Conservation (phyloP, 1,140 invertebrate species). For the Hermatobates lingyangjiaoensis region DNA sequence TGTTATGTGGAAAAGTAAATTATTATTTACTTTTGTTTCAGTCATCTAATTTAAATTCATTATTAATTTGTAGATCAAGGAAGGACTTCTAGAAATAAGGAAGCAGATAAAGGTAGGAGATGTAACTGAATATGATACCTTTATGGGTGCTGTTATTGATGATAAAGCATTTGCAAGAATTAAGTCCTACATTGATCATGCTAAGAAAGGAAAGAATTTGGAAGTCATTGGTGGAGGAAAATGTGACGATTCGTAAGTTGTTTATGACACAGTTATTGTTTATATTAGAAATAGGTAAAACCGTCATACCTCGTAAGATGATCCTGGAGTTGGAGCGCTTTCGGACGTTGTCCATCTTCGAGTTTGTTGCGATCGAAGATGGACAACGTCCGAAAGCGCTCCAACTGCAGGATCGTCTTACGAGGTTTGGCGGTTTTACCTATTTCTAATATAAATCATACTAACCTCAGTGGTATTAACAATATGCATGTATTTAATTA, state of each 20-base stretch:
- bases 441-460: too few species aligned
- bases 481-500: too few species aligned
- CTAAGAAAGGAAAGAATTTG: constrained; percentile 54
- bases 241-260: constrained; percentile 57
- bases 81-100: constrained; percentile 42
- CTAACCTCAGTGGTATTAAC: too few species aligned
- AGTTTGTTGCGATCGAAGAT: too few species aligned
- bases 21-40: not conserved
- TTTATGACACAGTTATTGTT: not conserved
- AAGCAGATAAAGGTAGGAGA: constrained; percentile 68
- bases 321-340: too few species aligned
- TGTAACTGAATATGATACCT: constrained; percentile 60
- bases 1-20: constrained; percentile 41
- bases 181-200: constrained; percentile 75
- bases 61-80: constrained; percentile 37
- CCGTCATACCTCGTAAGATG: too few species aligned
- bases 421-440: too few species aligned
- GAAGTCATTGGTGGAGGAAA: constrained; percentile 76
- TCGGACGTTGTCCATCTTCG: too few species aligned
- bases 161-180: constrained; percentile 81
- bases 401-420: too few species aligned
- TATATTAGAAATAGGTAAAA: not conserved
- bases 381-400: too few species aligned
- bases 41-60: not conserved
- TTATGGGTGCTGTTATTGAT: constrained; percentile 91